phyloP scores from a whole-genome alignment of 2,888 invertebrate genomes.

The Synergus japonicus region DNA sequence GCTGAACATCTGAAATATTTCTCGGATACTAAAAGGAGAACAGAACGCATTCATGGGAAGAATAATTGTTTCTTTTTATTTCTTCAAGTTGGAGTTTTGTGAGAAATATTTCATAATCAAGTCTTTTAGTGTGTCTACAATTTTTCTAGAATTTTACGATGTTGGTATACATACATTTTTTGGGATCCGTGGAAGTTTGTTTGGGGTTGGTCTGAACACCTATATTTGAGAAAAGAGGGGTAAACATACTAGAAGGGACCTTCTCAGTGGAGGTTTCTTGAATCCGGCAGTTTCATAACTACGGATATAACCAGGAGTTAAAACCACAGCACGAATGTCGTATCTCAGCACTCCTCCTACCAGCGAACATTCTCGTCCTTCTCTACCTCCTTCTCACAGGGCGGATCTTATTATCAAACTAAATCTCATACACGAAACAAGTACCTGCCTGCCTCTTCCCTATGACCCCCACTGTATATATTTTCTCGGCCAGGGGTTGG shows the following conservation, averaged over 20 bases:
- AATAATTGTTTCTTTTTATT: conserved; percentile 10
- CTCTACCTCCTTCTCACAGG: conserved; percentile 58
- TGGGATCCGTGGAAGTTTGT: neutral
- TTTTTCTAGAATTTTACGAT: neutral
- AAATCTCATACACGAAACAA: conserved; percentile 73
- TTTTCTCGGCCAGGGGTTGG: conserved; percentile 50
- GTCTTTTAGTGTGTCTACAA: neutral
- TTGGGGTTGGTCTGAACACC: neutral
- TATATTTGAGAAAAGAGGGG: conserved; percentile 44
- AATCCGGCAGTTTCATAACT: conserved; percentile 74
- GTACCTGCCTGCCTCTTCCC: conserved; percentile 60
- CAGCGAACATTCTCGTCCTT: conserved; percentile 59
- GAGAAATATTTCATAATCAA: neutral
- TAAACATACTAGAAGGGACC: conserved; percentile 46
- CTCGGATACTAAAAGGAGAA: neutral
- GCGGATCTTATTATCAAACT: conserved; percentile 75
- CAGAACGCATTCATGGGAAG: neutral
- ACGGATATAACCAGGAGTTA: conserved; percentile 75
- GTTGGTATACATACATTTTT: conserved; percentile 5
- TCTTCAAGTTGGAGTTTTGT: neutral
- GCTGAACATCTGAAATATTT: neutral
- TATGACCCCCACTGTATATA: conserved; percentile 51
- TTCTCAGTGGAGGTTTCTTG: conserved; percentile 59
- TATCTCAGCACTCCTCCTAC: conserved; percentile 69
- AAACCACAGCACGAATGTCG: conserved; percentile 76